These are phyloP conservation scores for Bos taurus DNA, from an alignment of 2,113 vertebrate species.

Conservation along the genomic window ARS-UCD2.0 NC_037334.1:23565501-23566000, in stretches of 20 bases:
- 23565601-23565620: neutral
- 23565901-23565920: neutral
- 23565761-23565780: neutral
- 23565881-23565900: neutral
- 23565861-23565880: neutral
- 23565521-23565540: neutral
- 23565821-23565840: neutral
- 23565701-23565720: neutral
- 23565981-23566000: conserved; percentile 1
- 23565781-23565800: neutral
- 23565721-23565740: neutral
- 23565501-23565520: neutral
- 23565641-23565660: neutral
- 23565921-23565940: neutral
- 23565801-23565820: neutral
- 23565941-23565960: conserved; percentile 5
- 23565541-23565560: neutral
- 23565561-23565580: neutral
- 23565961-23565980: neutral
- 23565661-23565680: neutral
- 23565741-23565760: neutral
- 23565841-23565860: neutral
- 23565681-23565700: conserved; percentile 18
- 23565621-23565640: neutral
- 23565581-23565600: neutral